Conservation (phyloP, 1,140 invertebrate genomes). For the Rhynchophorus ferrugineus region DNA sequence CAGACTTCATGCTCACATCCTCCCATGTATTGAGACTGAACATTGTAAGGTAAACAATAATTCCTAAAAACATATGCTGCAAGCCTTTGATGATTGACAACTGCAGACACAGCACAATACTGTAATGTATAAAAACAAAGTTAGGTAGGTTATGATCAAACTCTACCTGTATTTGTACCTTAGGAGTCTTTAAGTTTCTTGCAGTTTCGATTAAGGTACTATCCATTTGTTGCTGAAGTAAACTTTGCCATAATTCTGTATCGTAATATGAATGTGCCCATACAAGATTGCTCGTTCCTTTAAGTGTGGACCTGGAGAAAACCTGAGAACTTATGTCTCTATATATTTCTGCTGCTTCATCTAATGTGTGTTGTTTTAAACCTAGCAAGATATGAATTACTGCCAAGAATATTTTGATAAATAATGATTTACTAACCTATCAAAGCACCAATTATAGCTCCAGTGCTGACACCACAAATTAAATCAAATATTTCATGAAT, state of each 20-base stretch:
- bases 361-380: slow-evolving; percentile 23
- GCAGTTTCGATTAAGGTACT: slow-evolving; percentile 61
- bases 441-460: slow-evolving; percentile 64
- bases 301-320: slow-evolving; percentile 62
- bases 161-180: slow-evolving; percentile 43
- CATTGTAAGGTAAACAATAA: slow-evolving; percentile 70
- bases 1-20: slow-evolving; percentile 67
- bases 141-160: slow-evolving; percentile 1
- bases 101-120: slow-evolving; percentile 70
- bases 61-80: slow-evolving; percentile 86
- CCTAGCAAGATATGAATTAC: no score
- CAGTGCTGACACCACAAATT: slow-evolving; percentile 87
- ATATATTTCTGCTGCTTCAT: slow-evolving; percentile 23
- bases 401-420: no score
- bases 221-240: slow-evolving; percentile 66
- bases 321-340: slow-evolving; percentile 57
- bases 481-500: slow-evolving; percentile 77
- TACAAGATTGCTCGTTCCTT: slow-evolving; percentile 72
- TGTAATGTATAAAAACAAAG: slow-evolving; percentile 38
- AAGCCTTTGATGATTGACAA: slow-evolving; percentile 73
- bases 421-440: slow-evolving; percentile 53
- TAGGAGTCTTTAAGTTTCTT: slow-evolving; percentile 52
- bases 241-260: slow-evolving; percentile 74
- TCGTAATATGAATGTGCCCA: slow-evolving; percentile 89
- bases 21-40: slow-evolving; percentile 73